Conservation (phyloP, 2,797 vertebrate species). For the Adrianichthys oophorus region DNA sequence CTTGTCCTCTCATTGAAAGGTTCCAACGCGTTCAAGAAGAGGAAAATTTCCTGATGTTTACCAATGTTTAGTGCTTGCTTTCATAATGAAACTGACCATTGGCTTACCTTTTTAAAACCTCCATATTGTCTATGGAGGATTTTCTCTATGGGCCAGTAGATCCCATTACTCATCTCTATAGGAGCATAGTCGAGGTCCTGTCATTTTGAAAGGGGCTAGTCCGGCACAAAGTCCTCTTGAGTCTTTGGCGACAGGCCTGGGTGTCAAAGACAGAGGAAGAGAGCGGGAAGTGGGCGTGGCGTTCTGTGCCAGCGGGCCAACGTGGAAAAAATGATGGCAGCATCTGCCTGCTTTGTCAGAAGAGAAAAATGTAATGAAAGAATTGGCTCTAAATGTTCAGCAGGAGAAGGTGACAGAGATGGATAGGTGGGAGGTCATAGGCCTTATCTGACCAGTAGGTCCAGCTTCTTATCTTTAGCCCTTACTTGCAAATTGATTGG, state of each 20-base stretch:
- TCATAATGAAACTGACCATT: constrained; percentile 72
- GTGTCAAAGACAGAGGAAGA: constrained; percentile 34
- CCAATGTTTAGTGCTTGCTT: constrained; percentile 41
- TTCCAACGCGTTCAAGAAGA: too few relatives aligned
- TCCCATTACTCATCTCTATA: constrained; percentile 77
- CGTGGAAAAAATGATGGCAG: constrained; percentile 75
- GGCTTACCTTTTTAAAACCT: constrained; percentile 43
- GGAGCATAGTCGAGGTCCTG: constrained; percentile 67
- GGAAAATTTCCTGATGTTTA: too few relatives aligned
- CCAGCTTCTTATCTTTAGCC: constrained; percentile 85
- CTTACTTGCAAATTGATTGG: constrained; percentile 89
- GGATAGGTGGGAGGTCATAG: constrained; percentile 86
- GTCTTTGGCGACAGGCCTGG: constrained; percentile 48
- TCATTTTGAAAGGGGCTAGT: constrained; percentile 59
- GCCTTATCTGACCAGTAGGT: constrained; percentile 79
- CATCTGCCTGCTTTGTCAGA: constrained; percentile 87
- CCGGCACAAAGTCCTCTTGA: constrained; percentile 62
- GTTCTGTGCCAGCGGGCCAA: constrained; percentile 56
- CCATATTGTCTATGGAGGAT: constrained; percentile 56
- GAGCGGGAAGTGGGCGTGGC: constrained; percentile 59
- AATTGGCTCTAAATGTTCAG: constrained; percentile 73
- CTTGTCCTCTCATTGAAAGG: too few relatives aligned
- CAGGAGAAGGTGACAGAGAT: constrained; percentile 86
- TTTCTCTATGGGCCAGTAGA: constrained; percentile 71
- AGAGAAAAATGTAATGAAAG: constrained; percentile 76